Conservation (phyloP, 2,888 invertebrate genomes). For the Dicyrtomina minuta region DNA sequence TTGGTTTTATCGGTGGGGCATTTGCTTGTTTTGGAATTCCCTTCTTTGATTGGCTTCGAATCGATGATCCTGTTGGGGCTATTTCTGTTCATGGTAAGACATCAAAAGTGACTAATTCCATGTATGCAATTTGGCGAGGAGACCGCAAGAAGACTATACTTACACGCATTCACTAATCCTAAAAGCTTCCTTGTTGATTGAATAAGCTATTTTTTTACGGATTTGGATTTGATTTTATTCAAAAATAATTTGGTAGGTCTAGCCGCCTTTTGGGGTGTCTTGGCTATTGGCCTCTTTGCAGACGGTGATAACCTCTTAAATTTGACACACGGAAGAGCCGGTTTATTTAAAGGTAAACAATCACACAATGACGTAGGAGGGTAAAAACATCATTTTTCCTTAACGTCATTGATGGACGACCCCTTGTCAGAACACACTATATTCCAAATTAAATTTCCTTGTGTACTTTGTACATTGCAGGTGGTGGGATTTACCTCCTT, state of each 20-base stretch:
- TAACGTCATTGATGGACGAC: neutral
- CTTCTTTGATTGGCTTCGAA: conserved; percentile 71
- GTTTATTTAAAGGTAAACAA: conserved; percentile 58
- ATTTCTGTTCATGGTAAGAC: conserved; percentile 80
- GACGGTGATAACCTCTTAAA: conserved; percentile 78
- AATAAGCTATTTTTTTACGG: too few species aligned
- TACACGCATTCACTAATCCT: too few species aligned
- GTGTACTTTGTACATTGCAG: too few species aligned
- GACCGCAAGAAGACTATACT: neutral
- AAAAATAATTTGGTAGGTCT: conserved; percentile 54
- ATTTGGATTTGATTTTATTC: too few species aligned
- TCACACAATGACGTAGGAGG: neutral
- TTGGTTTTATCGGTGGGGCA: conserved; percentile 76
- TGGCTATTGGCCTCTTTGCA: conserved; percentile 86
- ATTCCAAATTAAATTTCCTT: too few species aligned
- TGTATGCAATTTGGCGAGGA: neutral
- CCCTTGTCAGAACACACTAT: neutral
- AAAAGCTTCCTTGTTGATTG: too few species aligned
- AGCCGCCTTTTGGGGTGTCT: conserved; percentile 67
- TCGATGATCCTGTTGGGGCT: conserved; percentile 91
- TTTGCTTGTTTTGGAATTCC: conserved; percentile 72
- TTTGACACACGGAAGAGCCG: conserved; percentile 66
- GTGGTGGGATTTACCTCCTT: conserved; percentile 84
- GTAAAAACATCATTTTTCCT: neutral
- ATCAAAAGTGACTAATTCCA: neutral